phyloP scores from a whole-genome alignment of 2,113 vertebrate genomes.

The Corvus hawaiiensis region DNA sequence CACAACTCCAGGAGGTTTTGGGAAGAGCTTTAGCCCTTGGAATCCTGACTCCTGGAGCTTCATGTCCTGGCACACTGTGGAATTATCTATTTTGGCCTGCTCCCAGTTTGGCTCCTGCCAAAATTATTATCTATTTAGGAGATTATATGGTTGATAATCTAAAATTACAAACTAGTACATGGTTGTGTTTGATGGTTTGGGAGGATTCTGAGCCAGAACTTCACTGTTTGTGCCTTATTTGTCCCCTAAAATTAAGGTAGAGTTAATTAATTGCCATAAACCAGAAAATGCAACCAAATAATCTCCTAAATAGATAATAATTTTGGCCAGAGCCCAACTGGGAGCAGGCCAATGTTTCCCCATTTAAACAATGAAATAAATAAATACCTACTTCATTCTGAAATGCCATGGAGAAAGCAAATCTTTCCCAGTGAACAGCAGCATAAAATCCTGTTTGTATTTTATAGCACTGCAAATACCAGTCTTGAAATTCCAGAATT shows the following conservation, averaged over 20 bases:
- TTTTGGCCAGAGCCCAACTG: not conserved
- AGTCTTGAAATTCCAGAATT: not conserved
- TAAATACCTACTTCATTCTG: not conserved
- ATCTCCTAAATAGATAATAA: not conserved
- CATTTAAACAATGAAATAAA: not conserved
- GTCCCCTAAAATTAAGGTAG: not conserved
- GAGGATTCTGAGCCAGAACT: not conserved
- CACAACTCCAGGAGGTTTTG: not conserved
- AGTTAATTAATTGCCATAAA: not conserved
- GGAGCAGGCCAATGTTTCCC: not conserved
- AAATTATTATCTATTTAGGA: not conserved
- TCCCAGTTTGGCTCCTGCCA: not conserved
- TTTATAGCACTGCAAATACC: not conserved
- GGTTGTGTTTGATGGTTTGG: not conserved
- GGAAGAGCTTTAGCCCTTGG: not conserved
- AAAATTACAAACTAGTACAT: not conserved
- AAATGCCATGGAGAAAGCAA: not conserved
- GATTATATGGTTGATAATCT: not conserved
- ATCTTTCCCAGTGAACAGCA: not conserved
- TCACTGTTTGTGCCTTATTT: not conserved
- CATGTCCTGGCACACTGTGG: not conserved
- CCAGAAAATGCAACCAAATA: not conserved
- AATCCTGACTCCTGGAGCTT: constrained; percentile 20
- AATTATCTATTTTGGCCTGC: not conserved
- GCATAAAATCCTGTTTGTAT: not conserved